Base-by-base conservation (phyloP, 2,888 invertebrate genomes). In the Steinernema carpocapsae region DNA sequence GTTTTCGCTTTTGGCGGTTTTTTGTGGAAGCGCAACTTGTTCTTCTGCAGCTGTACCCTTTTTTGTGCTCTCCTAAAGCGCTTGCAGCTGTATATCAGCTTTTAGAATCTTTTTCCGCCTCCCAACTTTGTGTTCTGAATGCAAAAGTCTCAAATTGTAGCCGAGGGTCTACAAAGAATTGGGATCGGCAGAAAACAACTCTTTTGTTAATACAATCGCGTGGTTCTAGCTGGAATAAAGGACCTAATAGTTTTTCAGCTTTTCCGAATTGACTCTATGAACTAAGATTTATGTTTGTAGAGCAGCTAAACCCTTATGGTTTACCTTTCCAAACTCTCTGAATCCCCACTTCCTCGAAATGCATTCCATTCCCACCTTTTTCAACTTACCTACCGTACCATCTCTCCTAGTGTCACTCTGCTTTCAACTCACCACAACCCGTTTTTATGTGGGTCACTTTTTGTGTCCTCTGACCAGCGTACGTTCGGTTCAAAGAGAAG, bases 391-490 rank as follows among this genome's bases (percentile, higher is more conserved):
- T 64, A 64, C 64, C 64, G 64, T 64, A 64, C 37, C 32, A 29
- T 12, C 22, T 4, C 32, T 64, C 64, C 19, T 7, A 4, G 17
- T 4, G 64, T 32, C 6, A 10, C 37, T 37, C 37, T 37, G 37
- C 37, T 37, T 37, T 37, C 37, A 37, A 37, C 37, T 37, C 37
- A 3, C 4, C 37, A 37, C 37, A 64, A 64, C 64, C 29, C 64
- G 64, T 64, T 64, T 64, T 64, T 64, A 64, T 64, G 32, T 64
- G 64, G 64, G 64, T 64, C 64, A 64, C 37, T 64, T 64, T 64
- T 64, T 64, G 37, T 52, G 64, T 64, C 64, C 64, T 64, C 64
- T 64, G 64, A 64, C 64, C 64, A 26, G 56, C 56, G 64, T 26
- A 32, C 29, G 64, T 56, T 56, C 22, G 29, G 29, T 64, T 26